phyloP scores from a whole-genome alignment of 2,113 vertebrate species.

The Oreochromis spilurus region DNA sequence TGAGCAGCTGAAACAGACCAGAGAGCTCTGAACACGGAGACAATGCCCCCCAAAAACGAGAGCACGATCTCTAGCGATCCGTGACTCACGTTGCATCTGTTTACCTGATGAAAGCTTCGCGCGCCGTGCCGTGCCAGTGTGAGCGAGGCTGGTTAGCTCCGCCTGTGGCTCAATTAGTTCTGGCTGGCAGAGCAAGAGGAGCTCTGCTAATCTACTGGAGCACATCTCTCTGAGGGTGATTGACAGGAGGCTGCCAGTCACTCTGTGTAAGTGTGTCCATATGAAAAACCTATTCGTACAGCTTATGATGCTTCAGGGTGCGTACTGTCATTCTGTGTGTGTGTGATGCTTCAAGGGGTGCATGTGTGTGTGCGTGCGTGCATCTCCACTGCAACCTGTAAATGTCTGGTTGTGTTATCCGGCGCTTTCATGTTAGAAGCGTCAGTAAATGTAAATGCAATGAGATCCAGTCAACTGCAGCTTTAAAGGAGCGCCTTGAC shows the following conservation, averaged over 20 bases:
- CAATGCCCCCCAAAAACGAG: not conserved
- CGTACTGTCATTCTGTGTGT: slow-evolving; percentile 77
- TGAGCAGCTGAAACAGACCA: not conserved
- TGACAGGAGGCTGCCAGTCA: slow-evolving; percentile 5
- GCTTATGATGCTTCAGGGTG: not conserved
- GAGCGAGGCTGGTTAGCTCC: not conserved
- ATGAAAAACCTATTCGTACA: not conserved
- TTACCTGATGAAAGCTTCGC: slow-evolving; percentile 29
- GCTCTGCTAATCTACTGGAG: slow-evolving; percentile 40
- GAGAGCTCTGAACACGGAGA: not conserved
- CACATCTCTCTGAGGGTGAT: slow-evolving; percentile 14
- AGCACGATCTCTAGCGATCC: not conserved
- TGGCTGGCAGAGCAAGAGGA: slow-evolving; percentile 45
- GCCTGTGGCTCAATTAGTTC: slow-evolving; percentile 57
- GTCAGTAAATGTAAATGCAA: not conserved
- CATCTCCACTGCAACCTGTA: not conserved
- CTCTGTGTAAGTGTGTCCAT: not conserved
- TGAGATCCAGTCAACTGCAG: not conserved
- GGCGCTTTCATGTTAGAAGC: not conserved
- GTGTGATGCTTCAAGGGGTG: slow-evolving; percentile 76
- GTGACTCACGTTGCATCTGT: slow-evolving; percentile 31
- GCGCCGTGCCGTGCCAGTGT: not conserved
- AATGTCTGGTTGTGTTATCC: not conserved
- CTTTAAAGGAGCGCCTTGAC: not conserved
- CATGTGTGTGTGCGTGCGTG: not conserved